A percentile compares a stretch with the other conserved stretches of the same genome.
Conservation (phyloP, 2,113 vertebrate genomes). For the Neolamprologus hecqui region DNA sequence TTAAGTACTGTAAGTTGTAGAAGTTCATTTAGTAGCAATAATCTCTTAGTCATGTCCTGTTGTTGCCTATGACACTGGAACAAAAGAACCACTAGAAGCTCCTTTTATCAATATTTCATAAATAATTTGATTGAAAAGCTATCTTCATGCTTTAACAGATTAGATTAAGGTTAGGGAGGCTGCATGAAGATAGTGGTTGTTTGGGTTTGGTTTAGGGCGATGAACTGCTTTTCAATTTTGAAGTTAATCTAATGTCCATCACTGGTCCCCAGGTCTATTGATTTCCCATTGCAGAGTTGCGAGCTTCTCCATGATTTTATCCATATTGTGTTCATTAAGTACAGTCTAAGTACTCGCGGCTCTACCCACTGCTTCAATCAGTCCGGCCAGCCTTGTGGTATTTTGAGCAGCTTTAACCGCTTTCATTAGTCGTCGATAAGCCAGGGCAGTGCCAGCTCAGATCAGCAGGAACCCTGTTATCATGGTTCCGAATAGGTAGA, state of each 20-base stretch:
- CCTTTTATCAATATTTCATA: not conserved
- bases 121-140: not conserved
- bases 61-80: not conserved
- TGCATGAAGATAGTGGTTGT: not conserved
- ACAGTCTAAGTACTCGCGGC: not conserved
- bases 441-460: not conserved
- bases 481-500: not conserved
- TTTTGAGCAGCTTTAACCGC: not conserved
- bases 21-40: not conserved
- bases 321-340: not conserved
- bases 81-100: not conserved
- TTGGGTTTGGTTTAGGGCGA: not conserved
- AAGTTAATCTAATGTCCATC: not conserved
- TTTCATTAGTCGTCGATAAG: fast-evolving
- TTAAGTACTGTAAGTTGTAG: not conserved
- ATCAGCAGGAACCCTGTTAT: not conserved
- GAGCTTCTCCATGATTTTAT: not conserved
- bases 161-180: not conserved
- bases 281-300: not conserved
- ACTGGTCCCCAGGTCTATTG: not conserved
- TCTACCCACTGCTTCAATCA: not conserved
- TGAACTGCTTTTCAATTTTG: not conserved
- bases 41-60: not conserved
- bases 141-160: not conserved
- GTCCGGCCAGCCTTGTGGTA: not conserved